Percentiles rank a stretch among this genome's conserved stretches.
Evolutionary conservation across 2,113 vertebrate species (phyloP).

Genomic region (Fukomys damarensis): DNA sequence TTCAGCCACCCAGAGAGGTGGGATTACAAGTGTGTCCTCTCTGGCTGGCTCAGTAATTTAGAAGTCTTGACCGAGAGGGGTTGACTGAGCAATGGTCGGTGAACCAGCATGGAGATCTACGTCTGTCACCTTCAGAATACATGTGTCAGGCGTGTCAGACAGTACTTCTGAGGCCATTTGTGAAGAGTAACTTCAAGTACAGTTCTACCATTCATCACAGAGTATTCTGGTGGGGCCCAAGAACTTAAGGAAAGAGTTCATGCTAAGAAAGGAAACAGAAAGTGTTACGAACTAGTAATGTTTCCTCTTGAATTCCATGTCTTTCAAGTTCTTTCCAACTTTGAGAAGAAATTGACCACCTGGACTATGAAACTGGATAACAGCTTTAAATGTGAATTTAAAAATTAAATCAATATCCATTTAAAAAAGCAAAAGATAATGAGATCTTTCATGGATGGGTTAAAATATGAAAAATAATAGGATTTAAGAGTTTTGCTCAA

Average conservation of each 20-base stretch:
- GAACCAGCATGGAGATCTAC: not conserved
- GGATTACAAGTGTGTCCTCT: not conserved
- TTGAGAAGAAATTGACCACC: constrained; percentile 80
- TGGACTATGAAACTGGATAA: constrained; percentile 86
- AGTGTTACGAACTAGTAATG: not conserved
- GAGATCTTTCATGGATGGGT: not conserved
- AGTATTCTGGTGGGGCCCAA: not conserved
- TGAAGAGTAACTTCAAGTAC: not conserved
- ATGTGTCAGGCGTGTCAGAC: not conserved
- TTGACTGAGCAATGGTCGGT: not conserved
- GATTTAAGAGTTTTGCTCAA: not conserved
- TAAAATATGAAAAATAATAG: not conserved
- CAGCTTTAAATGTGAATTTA: constrained; percentile 80
- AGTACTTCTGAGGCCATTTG: not conserved
- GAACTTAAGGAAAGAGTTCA: not conserved
- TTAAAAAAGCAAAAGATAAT: constrained; percentile 56
- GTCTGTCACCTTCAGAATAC: not conserved
- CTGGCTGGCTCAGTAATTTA: not conserved
- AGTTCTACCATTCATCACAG: not conserved
- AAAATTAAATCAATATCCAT: constrained; percentile 75
- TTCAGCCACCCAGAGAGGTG: not conserved
- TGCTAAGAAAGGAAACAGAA: no score
- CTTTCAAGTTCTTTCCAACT: constrained; percentile 81
- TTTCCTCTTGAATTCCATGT: constrained; percentile 85
- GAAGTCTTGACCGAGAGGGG: not conserved